Evolutionary conservation across 2,888 invertebrate genomes (phyloP).

Genomic region (Lasioglossum marginatum): DNA sequence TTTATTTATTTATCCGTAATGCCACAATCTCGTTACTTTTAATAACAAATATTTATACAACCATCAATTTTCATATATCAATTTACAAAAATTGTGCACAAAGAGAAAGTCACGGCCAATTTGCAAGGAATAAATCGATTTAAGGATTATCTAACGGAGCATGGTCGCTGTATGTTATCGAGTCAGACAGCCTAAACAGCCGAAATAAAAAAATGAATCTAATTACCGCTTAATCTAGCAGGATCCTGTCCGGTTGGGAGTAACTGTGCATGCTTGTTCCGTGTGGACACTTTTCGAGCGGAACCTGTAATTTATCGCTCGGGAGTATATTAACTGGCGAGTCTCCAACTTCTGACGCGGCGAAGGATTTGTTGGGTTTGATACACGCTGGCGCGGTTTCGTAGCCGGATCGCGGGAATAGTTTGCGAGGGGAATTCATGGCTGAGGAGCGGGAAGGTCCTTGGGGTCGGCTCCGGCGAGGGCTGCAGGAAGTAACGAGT

Average conservation of each 20-base stretch:
- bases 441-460: conserved; percentile 13
- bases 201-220: background rate
- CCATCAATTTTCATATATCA: background rate
- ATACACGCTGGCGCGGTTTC: conserved; percentile 62
- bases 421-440: conserved; percentile 28
- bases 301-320: conserved; percentile 60
- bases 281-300: conserved; percentile 58
- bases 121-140: background rate
- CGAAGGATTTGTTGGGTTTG: conserved; percentile 61
- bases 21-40: background rate
- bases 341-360: conserved; percentile 63
- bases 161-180: background rate
- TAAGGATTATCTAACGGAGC: background rate
- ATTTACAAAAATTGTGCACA: background rate
- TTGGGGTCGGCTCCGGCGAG: conserved; percentile 14
- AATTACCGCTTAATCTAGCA: background rate
- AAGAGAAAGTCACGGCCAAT: background rate
- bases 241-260: background rate
- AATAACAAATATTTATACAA: background rate
- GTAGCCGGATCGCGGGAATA: conserved; percentile 38
- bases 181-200: background rate
- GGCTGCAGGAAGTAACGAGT: conserved; percentile 9
- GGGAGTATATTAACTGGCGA: conserved; percentile 72
- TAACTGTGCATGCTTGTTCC: conserved; percentile 21
- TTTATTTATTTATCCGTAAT: background rate